Percentiles rank a stretch among this genome's conserved stretches.
phyloP scores from a whole-genome alignment of 2,797 vertebrate genomes.

The Acrossocheilus wenchowensis region DNA sequence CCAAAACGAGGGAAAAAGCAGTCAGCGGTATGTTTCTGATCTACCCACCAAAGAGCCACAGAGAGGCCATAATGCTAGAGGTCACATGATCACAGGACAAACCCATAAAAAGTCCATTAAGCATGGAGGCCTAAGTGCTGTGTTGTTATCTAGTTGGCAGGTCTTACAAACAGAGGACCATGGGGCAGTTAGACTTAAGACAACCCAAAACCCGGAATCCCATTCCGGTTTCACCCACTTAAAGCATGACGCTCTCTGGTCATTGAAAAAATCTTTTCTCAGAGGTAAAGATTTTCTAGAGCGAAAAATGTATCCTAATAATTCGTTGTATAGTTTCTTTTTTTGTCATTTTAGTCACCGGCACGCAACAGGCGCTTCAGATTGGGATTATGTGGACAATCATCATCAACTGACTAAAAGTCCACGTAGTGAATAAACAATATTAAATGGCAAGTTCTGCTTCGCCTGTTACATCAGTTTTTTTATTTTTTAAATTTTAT shows the following conservation, averaged over 20 bases:
- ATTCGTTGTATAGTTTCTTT: background rate
- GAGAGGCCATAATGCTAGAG: slow-evolving; percentile 81
- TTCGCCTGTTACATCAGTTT: background rate
- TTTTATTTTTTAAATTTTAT: background rate
- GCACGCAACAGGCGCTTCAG: background rate
- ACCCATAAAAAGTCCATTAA: slow-evolving; percentile 99
- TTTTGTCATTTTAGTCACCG: background rate
- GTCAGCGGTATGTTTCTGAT: slow-evolving; percentile 86
- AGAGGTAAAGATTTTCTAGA: background rate
- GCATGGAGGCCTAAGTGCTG: slow-evolving; percentile 89
- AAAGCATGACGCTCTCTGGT: background rate
- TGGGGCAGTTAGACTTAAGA: slow-evolving; percentile 72
- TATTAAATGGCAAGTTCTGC: background rate
- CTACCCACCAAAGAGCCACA: slow-evolving; percentile 81
- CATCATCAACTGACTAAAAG: background rate
- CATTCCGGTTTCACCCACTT: slow-evolving; percentile 22
- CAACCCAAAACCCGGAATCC: slow-evolving; percentile 22
- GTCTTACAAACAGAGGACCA: slow-evolving; percentile 92
- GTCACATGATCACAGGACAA: slow-evolving; percentile 89
- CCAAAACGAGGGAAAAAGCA: slow-evolving; percentile 50
- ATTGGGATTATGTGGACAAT: background rate
- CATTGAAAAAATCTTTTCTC: background rate
- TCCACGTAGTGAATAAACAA: background rate
- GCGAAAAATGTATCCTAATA: background rate
- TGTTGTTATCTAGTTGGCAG: slow-evolving; percentile 95